phyloP scores from a whole-genome alignment of 1,140 invertebrate genomes.

The Saccostrea echinata region DNA sequence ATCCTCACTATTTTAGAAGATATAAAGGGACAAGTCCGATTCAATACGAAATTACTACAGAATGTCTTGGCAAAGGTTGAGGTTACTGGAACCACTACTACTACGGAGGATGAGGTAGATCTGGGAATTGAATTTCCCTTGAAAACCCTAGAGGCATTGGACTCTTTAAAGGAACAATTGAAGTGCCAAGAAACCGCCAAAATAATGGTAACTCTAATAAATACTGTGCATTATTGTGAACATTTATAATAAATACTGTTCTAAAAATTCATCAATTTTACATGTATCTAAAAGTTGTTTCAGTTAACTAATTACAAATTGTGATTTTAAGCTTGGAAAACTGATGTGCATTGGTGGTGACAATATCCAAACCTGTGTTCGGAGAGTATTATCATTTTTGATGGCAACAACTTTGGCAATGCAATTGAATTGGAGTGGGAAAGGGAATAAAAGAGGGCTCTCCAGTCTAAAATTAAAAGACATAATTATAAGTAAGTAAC shows the following conservation, averaged over 20 bases:
- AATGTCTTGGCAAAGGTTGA: neutral
- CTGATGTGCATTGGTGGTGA: neutral
- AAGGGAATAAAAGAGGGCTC: neutral
- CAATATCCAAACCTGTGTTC: neutral
- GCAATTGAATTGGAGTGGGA: neutral
- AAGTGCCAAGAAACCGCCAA: neutral
- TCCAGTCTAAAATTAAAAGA: neutral
- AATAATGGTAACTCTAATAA: neutral
- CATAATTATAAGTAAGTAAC: neutral
- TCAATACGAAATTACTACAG: neutral
- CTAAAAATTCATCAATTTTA: neutral
- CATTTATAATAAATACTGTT: neutral
- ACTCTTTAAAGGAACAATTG: neutral
- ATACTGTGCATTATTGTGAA: neutral
- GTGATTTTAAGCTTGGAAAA: neutral
- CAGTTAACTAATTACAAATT: neutral
- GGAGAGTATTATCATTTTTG: neutral
- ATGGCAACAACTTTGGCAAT: neutral
- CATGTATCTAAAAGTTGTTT: neutral
- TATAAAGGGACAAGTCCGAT: neutral
- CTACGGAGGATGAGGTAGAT: neutral
- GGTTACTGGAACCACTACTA: neutral
- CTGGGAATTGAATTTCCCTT: neutral
- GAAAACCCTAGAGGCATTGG: neutral
- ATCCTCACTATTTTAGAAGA: neutral